A percentile compares a stretch with the other conserved stretches of the same genome.
Conservation (phyloP, 2,888 invertebrate genomes). For the Calameuta filiformis region DNA sequence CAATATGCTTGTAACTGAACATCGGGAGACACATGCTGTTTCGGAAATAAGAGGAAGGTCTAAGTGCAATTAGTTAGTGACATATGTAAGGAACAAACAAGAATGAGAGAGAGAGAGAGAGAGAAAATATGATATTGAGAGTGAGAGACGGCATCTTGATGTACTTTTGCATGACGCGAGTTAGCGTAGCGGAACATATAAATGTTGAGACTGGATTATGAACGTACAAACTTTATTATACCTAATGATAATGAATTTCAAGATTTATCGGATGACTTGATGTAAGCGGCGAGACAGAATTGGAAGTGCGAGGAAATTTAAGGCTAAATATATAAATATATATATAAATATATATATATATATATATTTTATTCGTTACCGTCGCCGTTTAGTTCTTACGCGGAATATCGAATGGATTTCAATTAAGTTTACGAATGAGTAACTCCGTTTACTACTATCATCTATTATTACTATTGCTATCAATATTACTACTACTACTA, state of each 20-base stretch:
- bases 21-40: not conserved
- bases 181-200: constrained; percentile 32
- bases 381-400: not conserved
- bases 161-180: constrained; percentile 22
- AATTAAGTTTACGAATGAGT: not conserved
- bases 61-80: not conserved
- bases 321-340: not conserved
- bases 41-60: not conserved
- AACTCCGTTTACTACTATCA: constrained; percentile 1
- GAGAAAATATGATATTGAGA: not conserved
- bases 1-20: not conserved
- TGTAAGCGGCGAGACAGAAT: not conserved
- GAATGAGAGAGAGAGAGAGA: not conserved
- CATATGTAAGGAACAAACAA: not conserved
- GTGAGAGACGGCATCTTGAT: constrained; percentile 7
- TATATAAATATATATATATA: not conserved
- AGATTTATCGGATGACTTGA: constrained; percentile 13
- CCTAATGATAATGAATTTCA: constrained; percentile 15
- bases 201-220: constrained; percentile 54
- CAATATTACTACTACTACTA: not conserved
- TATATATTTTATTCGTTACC: not conserved
- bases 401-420: not conserved
- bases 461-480: not conserved
- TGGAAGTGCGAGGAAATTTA: not conserved
- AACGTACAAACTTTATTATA: constrained; percentile 50